Evolutionary conservation across 2,888 invertebrate genomes (phyloP).

Genomic region (Tenodera sinensis): DNA sequence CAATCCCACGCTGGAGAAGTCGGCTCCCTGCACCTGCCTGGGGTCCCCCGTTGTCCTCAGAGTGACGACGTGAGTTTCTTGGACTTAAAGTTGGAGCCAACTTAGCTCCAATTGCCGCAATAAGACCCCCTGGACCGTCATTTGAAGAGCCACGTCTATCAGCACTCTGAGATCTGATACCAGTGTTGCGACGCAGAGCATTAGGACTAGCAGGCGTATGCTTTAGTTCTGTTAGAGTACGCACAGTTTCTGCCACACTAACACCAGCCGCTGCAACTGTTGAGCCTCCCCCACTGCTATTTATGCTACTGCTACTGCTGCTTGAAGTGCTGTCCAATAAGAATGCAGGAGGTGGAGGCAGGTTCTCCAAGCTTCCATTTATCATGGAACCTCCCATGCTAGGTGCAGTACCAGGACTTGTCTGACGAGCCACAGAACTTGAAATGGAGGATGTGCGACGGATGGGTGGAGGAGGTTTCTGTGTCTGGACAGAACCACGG

Average conservation of each 20-base stretch:
- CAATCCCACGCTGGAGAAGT: conserved; percentile 14
- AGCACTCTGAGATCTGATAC: conserved; percentile 55
- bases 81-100: conserved; percentile 61
- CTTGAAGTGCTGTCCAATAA: conserved; percentile 50
- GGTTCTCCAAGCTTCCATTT: conserved; percentile 50
- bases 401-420: conserved; percentile 40
- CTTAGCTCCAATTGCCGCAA: conserved; percentile 69
- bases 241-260: conserved; percentile 82
- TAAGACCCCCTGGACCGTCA: conserved; percentile 46
- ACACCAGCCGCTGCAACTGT: conserved; percentile 42
- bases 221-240: conserved; percentile 77
- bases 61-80: conserved; percentile 51
- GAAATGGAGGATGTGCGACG: conserved; percentile 71
- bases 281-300: conserved; percentile 3
- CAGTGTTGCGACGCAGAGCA: conserved; percentile 37
- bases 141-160: conserved; percentile 48
- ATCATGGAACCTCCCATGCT: conserved; percentile 36
- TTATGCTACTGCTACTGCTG: conserved; percentile 32
- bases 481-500: conserved; percentile 48
- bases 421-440: conserved; percentile 28
- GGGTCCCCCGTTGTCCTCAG: conserved; percentile 42
- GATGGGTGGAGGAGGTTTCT: conserved; percentile 78
- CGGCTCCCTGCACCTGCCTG: not conserved
- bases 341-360: conserved; percentile 77
- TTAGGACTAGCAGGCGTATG: conserved; percentile 86